These are phyloP conservation scores for Smittia aterrima DNA, from an alignment of 2,888 invertebrate species.

Conservation along the genomic window DNA sequence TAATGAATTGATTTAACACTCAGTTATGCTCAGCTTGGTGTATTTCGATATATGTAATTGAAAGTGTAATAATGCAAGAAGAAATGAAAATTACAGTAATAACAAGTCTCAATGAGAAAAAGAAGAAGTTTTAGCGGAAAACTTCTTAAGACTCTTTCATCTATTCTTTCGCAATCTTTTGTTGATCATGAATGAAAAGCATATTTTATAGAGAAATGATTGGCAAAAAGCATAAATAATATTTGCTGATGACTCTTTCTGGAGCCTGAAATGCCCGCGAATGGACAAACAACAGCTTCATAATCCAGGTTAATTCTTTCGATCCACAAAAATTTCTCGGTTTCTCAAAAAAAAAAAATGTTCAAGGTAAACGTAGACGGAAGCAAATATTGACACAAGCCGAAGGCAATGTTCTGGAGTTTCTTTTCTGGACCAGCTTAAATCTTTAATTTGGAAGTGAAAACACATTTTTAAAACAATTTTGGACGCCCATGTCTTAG, in stretches of 20 bases:
- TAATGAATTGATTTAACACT: conserved; percentile 40
- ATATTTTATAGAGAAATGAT: neutral
- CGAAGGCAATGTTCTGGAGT: conserved; percentile 14
- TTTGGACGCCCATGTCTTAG: conserved; percentile 10
- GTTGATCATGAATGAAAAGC: neutral
- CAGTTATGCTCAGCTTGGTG: conserved; percentile 31
- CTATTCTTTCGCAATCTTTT: neutral
- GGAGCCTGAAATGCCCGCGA: neutral
- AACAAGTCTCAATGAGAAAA: conserved; percentile 22
- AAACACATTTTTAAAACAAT: neutral
- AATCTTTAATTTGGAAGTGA: conserved; percentile 7
- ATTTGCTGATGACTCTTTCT: neutral
- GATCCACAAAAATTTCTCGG: neutral
- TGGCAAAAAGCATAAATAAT: neutral
- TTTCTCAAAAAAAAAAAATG: neutral
- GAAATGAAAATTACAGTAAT: conserved; percentile 33
- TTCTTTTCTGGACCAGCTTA: neutral
- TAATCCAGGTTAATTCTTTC: conserved; percentile 19
- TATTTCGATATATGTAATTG: conserved; percentile 29
- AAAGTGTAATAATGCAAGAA: conserved; percentile 35
- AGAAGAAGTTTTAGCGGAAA: conserved; percentile 19
- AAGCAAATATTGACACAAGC: conserved; percentile 12
- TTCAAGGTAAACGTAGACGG: conserved; percentile 1
- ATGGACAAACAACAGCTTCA: neutral
- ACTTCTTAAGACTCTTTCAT: neutral